Base-by-base conservation (phyloP, 2,888 invertebrate species). In the Drosophila borealis region DNA sequence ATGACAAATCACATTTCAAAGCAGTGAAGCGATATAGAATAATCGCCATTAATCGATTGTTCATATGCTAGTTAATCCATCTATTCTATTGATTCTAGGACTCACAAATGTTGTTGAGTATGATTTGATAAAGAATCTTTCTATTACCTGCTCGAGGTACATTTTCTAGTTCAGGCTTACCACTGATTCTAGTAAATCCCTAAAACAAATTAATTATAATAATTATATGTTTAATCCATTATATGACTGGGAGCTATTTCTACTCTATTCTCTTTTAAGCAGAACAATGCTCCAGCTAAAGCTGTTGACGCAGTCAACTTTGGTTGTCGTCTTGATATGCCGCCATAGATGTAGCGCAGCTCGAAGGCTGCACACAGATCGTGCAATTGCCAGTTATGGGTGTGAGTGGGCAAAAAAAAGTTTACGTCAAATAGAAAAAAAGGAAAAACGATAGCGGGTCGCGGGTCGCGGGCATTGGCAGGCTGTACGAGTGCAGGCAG, bases 341-440 rank as follows among this genome's bases (percentile, higher is more conserved):
- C 68, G 29, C 10, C 44, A n/a, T 13, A 64, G 59, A 34, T 70
- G 76, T 64, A 67, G 46, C 50, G 57, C 71, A 63, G 54, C 53
- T 36, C 55, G 33, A 17, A 51, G 57, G 41, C 55, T 62, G 64
- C 64, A 68, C 72, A 64, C 69, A 71, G 64, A 77, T 80, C 83
- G 74, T 85, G 88, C 81, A 84, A 84, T 73, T 73, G 81, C 74
- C 79, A 80, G 78, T 74, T 83, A 80, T 85, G 74, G 73, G 70
- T 19, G 65, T 63, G 55, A 60, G 33, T 54, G 65, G 54, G 54
- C 57, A 33, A 34, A 53, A 54, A 69, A 70, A 74, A 62, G 77
- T 61, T 65, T 49, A 80, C 74, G 72, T 79, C 75, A 70, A 77
- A 63, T 63, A 66, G n/a, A 61, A 62, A 51, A 57, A 49, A 21